phyloP scores from a whole-genome alignment of 2,113 vertebrate genomes.

The Indri indri region DNA sequence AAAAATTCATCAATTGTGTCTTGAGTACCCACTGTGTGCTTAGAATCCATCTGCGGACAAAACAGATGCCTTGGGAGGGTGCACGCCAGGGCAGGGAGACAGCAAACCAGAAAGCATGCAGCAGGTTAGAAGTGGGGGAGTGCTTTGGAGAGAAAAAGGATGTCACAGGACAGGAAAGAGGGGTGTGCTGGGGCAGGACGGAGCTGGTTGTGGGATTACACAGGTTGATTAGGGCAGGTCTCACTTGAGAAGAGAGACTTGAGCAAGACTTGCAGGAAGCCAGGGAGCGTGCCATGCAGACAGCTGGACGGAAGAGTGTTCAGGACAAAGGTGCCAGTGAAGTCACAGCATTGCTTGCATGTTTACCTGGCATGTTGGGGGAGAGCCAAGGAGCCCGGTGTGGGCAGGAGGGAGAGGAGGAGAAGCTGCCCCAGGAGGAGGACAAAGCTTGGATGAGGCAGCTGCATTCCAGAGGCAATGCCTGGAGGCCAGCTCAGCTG shows the following conservation, averaged over 20 bases:
- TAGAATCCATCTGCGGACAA: background rate
- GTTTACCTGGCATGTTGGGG: background rate
- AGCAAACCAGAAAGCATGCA: background rate
- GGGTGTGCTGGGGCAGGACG: fast-evolving
- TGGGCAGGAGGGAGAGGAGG: background rate
- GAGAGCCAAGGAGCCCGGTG: background rate
- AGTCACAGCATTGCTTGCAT: background rate
- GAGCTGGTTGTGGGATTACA: background rate
- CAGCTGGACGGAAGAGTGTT: background rate
- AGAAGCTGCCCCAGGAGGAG: too few relatives aligned
- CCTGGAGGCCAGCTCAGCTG: background rate
- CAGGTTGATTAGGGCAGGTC: background rate
- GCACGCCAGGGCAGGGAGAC: background rate
- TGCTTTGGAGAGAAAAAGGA: too few relatives aligned
- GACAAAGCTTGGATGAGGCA: background rate
- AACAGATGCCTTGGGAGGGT: background rate
- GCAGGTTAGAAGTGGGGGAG: background rate
- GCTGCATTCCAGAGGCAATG: background rate
- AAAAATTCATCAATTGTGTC: background rate
- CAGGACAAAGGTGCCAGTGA: background rate
- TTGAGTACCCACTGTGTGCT: background rate
- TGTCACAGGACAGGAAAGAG: background rate
- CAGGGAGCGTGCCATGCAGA: background rate
- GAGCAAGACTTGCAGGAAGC: background rate
- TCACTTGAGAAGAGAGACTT: background rate